Percentiles rank a stretch among this genome's conserved stretches.
Conservation (phyloP, 2,888 invertebrate genomes). For the Hofmannophila pseudospretella region DNA sequence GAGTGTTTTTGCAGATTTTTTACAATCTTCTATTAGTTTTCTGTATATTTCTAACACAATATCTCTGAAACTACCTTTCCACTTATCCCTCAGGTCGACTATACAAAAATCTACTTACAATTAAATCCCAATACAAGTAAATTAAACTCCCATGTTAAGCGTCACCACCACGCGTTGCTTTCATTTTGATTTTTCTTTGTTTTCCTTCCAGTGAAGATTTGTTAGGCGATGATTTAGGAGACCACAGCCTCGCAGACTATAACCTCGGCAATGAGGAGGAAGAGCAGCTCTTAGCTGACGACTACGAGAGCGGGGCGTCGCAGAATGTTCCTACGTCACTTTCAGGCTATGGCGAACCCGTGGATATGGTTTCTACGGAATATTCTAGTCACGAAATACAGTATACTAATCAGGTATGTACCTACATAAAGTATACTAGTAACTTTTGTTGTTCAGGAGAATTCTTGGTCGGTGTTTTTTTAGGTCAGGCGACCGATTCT, state of each 20-base stretch:
- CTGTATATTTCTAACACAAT: constrained; percentile 9
- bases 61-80: not conserved
- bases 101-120: not conserved
- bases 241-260: constrained; percentile 69
- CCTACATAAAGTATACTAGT: too few species aligned
- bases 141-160: not conserved
- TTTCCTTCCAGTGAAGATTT: constrained; percentile 65
- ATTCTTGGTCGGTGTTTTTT: too few species aligned
- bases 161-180: constrained; percentile 13
- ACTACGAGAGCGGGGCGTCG: constrained; percentile 51
- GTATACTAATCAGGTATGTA: constrained; percentile 20
- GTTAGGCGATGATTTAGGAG: constrained; percentile 69
- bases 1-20: constrained; percentile 35
- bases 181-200: too few species aligned
- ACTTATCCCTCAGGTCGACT: not conserved
- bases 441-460: too few species aligned
- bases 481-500: too few species aligned
- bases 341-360: constrained; percentile 34
- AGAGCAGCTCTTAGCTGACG: constrained; percentile 68
- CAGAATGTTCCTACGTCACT: constrained; percentile 60
- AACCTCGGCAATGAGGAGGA: constrained; percentile 73
- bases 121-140: not conserved
- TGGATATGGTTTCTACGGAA: constrained; percentile 41
- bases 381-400: constrained; percentile 44
- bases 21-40: constrained; percentile 10